These are phyloP conservation scores for Hymenopus coronatus DNA, from an alignment of 2,888 invertebrate species.

Conservation along the genomic window DNA sequence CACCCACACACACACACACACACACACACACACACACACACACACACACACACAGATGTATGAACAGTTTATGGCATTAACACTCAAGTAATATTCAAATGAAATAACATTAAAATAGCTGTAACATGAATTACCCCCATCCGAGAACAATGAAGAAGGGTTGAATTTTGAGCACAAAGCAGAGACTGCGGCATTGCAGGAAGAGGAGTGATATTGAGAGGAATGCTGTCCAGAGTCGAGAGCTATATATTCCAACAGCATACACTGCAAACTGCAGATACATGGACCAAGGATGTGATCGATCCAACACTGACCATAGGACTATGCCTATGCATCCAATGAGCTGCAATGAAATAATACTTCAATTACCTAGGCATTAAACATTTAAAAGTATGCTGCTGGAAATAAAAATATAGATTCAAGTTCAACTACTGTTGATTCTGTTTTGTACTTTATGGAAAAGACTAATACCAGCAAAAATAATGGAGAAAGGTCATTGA, in stretches of 20 bases:
- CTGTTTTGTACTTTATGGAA: conserved; percentile 29
- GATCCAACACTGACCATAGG: conserved; percentile 63
- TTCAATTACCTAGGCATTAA: background rate
- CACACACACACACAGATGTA: no score
- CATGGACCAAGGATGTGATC: conserved; percentile 58
- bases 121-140: conserved; percentile 52
- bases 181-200: conserved; percentile 77
- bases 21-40: no score
- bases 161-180: conserved; percentile 75
- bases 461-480: no score
- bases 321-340: conserved; percentile 71
- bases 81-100: no score
- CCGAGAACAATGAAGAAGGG: conserved; percentile 62
- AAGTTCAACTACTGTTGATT: background rate
- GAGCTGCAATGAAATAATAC: conserved; percentile 49
- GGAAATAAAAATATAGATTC: background rate
- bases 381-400: background rate
- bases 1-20: no score
- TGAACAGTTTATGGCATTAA: no score
- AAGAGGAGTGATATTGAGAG: conserved; percentile 78
- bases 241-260: conserved; percentile 74
- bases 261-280: conserved; percentile 75
- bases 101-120: background rate
- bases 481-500: no score
- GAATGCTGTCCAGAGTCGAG: conserved; percentile 81